Conservation (phyloP, 1,140 invertebrate species). For the Drosophila serrata region DNA sequence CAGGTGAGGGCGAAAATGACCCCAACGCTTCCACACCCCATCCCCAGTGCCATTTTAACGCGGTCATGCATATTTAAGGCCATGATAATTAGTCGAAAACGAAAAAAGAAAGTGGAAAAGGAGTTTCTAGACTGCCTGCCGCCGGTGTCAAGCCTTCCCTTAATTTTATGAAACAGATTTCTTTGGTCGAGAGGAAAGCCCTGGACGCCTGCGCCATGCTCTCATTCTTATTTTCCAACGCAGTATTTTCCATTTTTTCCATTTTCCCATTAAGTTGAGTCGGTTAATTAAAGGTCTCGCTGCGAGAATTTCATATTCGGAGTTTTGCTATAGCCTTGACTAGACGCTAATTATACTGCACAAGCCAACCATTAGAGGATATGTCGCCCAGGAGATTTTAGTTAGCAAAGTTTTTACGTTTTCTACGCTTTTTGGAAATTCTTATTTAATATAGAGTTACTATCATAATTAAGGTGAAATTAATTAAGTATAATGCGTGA, state of each 20-base stretch:
- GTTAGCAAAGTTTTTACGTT: neutral
- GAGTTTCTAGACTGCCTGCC: constrained; percentile 58
- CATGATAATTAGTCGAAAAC: constrained; percentile 52
- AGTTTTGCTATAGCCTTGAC: constrained; percentile 19
- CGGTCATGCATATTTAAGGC: constrained; percentile 56
- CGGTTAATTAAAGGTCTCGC: constrained; percentile 13
- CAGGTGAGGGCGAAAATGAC: neutral
- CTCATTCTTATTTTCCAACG: neutral
- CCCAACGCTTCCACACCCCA: constrained; percentile 6
- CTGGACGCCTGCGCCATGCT: constrained; percentile 38
- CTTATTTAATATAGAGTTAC: neutral
- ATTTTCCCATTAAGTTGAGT: constrained; percentile 1
- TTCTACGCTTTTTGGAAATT: neutral
- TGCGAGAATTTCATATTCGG: constrained; percentile 5
- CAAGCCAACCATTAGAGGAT: constrained; percentile 13
- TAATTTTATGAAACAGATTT: constrained; percentile 43
- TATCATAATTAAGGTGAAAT: neutral
- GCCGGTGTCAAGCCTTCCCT: constrained; percentile 16
- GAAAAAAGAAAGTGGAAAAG: neutral
- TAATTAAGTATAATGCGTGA: neutral
- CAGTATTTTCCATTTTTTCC: neutral
- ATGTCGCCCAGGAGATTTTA: constrained; percentile 27
- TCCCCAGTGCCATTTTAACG: neutral
- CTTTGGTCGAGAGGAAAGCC: neutral
- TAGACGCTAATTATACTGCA: constrained; percentile 16